Conservation (phyloP, 2,888 invertebrate genomes). For the Plebejus melissa region DNA sequence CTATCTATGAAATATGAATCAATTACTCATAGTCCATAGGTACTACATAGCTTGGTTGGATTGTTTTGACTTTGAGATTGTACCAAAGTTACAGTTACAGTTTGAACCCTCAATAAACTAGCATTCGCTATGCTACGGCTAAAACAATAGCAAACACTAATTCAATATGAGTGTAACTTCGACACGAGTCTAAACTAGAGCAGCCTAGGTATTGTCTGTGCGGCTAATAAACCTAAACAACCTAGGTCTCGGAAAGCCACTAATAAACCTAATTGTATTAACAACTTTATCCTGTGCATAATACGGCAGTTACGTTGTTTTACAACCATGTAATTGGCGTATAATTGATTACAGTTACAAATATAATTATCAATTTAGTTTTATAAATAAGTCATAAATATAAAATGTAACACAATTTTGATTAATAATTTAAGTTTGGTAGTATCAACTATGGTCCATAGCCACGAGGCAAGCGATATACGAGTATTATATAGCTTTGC, state of each 20-base stretch:
- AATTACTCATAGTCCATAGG: no score
- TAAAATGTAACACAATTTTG: not conserved
- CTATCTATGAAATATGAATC: no score
- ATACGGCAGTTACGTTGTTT: not conserved
- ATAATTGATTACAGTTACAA: not conserved
- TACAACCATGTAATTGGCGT: not conserved
- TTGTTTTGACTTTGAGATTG: no score
- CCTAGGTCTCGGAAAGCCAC: not conserved
- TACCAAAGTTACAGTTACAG: not conserved
- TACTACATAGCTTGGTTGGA: no score
- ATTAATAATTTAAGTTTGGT: no score
- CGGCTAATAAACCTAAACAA: constrained; percentile 9
- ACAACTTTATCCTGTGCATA: not conserved
- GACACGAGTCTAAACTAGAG: not conserved
- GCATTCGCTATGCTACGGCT: not conserved
- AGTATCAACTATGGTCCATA: no score
- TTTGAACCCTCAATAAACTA: not conserved
- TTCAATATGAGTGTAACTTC: not conserved
- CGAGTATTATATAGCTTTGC: no score
- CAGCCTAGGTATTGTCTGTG: constrained; percentile 4
- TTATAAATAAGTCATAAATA: not conserved
- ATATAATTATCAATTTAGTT: not conserved
- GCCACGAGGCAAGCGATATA: no score
- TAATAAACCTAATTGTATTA: constrained; percentile 9
- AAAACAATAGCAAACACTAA: not conserved